These are phyloP conservation scores for Teinopalpus imperialis DNA, from an alignment of 2,888 invertebrate genomes.

Conservation along the genomic window DNA sequence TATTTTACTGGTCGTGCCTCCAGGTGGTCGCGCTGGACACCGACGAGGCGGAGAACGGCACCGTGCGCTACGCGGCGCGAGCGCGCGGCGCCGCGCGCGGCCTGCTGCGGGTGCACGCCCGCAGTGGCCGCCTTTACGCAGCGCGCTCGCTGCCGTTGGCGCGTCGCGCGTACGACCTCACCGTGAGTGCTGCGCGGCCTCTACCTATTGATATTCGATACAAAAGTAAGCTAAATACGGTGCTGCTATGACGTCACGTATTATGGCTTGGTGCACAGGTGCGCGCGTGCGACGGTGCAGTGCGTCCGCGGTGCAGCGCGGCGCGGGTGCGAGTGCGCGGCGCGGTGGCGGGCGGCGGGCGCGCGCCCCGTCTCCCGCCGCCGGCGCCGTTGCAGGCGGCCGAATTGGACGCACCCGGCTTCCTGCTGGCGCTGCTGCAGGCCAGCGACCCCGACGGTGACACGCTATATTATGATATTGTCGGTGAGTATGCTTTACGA, in stretches of 20 bases:
- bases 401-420: constrained; percentile 93
- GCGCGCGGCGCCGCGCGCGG: constrained; percentile 88
- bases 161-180: constrained; percentile 48
- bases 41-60: constrained; percentile 91
- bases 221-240: no score
- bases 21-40: constrained; percentile 92
- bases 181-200: constrained; percentile 34
- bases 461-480: constrained; percentile 94
- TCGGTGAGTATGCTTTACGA: no score
- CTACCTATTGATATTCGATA: not conserved
- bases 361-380: constrained; percentile 84
- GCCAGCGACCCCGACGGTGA: constrained; percentile 94
- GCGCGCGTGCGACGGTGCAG: constrained; percentile 54
- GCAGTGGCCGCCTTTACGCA: constrained; percentile 91
- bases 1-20: not conserved
- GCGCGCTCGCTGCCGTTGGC: constrained; percentile 84
- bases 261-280: no score
- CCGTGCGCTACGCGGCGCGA: constrained; percentile 87
- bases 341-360: constrained; percentile 84
- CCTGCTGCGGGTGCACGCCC: constrained; percentile 91
- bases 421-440: constrained; percentile 91
- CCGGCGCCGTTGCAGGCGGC: constrained; percentile 87
- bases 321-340: constrained; percentile 88
- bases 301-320: constrained; percentile 25
- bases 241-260: constrained; percentile 88